Percentiles rank a stretch among this genome's conserved stretches.
phyloP scores from a whole-genome alignment of 2,113 vertebrate genomes.

The Ophthalmotilapia sp. region DNA sequence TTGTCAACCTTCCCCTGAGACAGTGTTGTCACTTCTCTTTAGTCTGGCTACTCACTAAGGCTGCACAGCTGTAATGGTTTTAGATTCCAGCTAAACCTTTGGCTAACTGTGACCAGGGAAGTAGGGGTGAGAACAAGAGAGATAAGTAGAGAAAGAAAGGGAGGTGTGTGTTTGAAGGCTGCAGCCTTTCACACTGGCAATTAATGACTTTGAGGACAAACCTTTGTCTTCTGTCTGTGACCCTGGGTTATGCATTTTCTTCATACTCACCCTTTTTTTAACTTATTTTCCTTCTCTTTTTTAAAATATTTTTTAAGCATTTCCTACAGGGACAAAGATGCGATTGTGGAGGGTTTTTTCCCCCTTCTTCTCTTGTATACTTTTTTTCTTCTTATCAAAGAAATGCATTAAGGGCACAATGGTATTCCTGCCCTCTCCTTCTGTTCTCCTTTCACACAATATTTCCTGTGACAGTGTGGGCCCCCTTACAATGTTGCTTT shows the following conservation, averaged over 20 bases:
- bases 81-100: conserved; percentile 65
- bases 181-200: conserved; percentile 34
- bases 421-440: conserved; percentile 24
- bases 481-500: conserved; percentile 46
- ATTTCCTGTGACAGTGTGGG: conserved; percentile 46
- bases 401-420: conserved; percentile 50
- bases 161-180: conserved; percentile 25
- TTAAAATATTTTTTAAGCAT: background rate
- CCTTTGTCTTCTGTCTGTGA: conserved; percentile 42
- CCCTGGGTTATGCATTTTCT: conserved; percentile 34
- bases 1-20: conserved; percentile 69
- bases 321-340: conserved; percentile 4
- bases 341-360: background rate
- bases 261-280: background rate
- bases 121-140: conserved; percentile 18
- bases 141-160: background rate
- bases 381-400: conserved; percentile 41
- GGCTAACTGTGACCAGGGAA: conserved; percentile 47
- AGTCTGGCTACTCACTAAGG: conserved; percentile 43
- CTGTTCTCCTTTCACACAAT: conserved; percentile 20
- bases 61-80: conserved; percentile 64
- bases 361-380: background rate
- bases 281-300: background rate
- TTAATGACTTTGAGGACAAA: conserved; percentile 63
- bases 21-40: conserved; percentile 71